Conservation (phyloP, 2,888 invertebrate species). For the Cephus sareptanus region DNA sequence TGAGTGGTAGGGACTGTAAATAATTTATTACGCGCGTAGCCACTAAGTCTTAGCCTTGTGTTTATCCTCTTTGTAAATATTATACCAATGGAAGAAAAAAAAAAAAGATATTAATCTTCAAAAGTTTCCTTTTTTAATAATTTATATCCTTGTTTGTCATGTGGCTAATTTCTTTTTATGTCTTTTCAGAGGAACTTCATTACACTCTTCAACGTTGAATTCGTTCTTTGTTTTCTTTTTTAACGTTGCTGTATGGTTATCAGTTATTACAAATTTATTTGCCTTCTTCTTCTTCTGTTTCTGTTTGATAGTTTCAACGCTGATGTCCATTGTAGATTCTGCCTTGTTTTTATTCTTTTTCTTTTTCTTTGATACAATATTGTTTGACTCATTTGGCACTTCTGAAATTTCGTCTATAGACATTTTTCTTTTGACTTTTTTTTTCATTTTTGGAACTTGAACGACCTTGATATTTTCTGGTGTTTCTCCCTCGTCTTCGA, state of each 20-base stretch:
- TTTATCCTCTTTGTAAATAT: conserved; percentile 46
- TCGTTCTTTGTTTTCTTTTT: conserved; percentile 10
- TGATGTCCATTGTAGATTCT: not conserved
- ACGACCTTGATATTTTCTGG: not conserved
- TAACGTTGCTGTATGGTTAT: not conserved
- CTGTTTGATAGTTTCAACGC: conserved; percentile 13
- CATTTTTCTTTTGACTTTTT: not conserved
- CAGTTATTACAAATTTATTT: not conserved
- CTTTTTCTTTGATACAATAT: conserved; percentile 2
- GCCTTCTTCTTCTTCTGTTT: conserved; percentile 33
- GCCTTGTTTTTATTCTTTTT: conserved; percentile 43
- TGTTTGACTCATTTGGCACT: not conserved
- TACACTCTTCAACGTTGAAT: conserved; percentile 18
- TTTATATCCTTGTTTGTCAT: not conserved
- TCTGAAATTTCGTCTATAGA: not conserved
- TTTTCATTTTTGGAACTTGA: not conserved
- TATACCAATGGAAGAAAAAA: conserved; percentile 26
- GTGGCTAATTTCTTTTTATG: conserved; percentile 4
- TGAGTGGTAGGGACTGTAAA: conserved; percentile 40
- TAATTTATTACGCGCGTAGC: conserved; percentile 34
- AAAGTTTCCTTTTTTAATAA: conserved; percentile 12
- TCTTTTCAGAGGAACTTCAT: conserved; percentile 19
- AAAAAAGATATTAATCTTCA: conserved; percentile 27
- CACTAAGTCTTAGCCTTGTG: not conserved
- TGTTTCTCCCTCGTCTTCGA: conserved; percentile 42